Evolutionary conservation across 2,797 vertebrate species (phyloP), one percentile per base, ranked within the genome.

Genomic region (Microctenopoma steveboyesi): DNA sequence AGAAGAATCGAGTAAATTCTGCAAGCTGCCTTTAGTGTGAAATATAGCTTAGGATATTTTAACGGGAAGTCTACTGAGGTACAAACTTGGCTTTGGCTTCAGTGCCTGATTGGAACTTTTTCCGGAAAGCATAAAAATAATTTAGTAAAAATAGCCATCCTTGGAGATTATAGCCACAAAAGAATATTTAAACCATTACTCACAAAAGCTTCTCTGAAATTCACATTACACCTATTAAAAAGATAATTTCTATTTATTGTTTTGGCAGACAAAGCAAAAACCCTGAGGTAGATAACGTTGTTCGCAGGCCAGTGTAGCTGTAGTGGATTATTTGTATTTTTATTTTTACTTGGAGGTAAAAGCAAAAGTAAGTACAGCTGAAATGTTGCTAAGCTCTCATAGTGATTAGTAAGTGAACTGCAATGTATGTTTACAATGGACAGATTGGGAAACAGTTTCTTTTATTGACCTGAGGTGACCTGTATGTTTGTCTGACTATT

Each of bases 61-160:
- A 53, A 11, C 53, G 57, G 54, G 55, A 55, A 73, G 58, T 66
- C 66, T 48, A 22, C 50, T 69, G 76, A 72, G 40, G 72, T 27
- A 60, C 11, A 73, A 67, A 51, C 40, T 62, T 72, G 75, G 70
- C 72, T 71, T 59, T 53, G 16, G 56, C 33, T 30, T 55, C 43
- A 48, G 12, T 72, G 35, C 12, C 42, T 64, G 51, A 57, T 59
- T 50, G 16, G 47, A 74, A 54, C n/a, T 28, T 16, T 64, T 55
- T 72, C 59, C 64, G 77, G 65, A 68, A 79, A 64, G n/a, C 59
- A 52, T 65, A 64, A 18, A 47, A 57, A 83, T 68, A 8, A 61
- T 70, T 65, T 33, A 63, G 40, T 51, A 48, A 50, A 76, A 70
- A 77, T 42, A 67, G 10, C 12, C 9, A 42, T 45, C 50, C 45